Evolutionary conservation across 2,797 vertebrate genomes (phyloP), one percentile per base, ranked within the genome.

Genomic region (Allobates femoralis): DNA sequence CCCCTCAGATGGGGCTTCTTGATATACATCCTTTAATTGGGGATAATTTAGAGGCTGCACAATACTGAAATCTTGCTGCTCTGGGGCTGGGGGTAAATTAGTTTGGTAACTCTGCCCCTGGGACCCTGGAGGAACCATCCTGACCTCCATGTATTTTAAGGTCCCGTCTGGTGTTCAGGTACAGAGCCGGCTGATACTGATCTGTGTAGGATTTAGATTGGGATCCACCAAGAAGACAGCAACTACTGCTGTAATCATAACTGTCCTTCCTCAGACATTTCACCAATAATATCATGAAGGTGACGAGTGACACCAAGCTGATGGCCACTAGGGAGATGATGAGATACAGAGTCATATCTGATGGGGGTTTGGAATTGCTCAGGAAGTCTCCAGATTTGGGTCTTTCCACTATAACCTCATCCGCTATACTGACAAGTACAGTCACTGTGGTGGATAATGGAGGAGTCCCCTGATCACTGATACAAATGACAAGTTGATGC

Each of bases 121-220:
- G 12, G 26, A 16, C 55, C 79, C 85, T 19, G 78, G 67, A n/a
- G 85, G 79, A 75, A 81, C 85, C 85, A 86, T 86, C 55, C 85
- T 81, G 26, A 86, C 85, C 41, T 86, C 77, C 85, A 81, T 80
- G 85, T 81, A 86, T 80, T 85, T 85, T 85, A 85, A 46, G 53
- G 84, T 85, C 37, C 84, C 84, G 18, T 85, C 84, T 21, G n/a
- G 84, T 58, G 84, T 85, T 85, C 53, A 85, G 26, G 66, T 79
- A 85, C 55, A 85, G 76, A 46, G 85, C 66, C 32, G 84, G 84
- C 51, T 85, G 60, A 60, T 79, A 85, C 53, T 85, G 84, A 60
- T 85, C 83, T 16, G 75, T 67, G 62, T 85, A 85, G 30, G 60
- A 4, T 18, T 69, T 80, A 21, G 85, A 74, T 62, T 86, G 67